Evolutionary conservation across 2,888 invertebrate genomes (phyloP).

Genomic region (Molorchus minor): DNA sequence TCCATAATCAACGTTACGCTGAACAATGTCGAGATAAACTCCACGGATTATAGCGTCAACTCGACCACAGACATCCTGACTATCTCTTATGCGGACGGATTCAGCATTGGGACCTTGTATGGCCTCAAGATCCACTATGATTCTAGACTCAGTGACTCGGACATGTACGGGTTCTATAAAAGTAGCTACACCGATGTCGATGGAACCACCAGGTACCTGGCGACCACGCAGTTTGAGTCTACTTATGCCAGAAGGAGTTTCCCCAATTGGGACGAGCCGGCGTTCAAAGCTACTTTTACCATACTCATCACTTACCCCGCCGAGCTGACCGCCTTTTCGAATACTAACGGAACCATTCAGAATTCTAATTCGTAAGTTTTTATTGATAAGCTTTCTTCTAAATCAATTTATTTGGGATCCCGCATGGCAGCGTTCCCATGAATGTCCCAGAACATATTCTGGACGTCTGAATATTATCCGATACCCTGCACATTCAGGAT

Average conservation of each 20-base stretch:
- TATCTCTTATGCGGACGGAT: constrained; percentile 4
- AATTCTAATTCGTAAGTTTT: constrained; percentile 1
- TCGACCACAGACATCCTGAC: constrained; percentile 36
- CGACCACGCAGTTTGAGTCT: constrained; percentile 43
- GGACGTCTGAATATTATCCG: too few species aligned
- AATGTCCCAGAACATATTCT: too few species aligned
- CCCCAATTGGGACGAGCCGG: constrained; percentile 46
- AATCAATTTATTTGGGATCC: too few species aligned
- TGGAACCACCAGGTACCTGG: constrained; percentile 33
- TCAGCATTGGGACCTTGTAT: background rate
- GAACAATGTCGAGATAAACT: constrained; percentile 3
- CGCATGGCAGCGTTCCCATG: too few species aligned
- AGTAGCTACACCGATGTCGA: constrained; percentile 34
- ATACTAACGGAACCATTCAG: constrained; percentile 27
- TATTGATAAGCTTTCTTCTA: too few species aligned
- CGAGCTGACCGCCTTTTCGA: constrained; percentile 34
- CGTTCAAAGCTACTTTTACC: constrained; percentile 40
- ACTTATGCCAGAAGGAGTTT: constrained; percentile 39
- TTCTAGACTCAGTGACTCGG: constrained; percentile 33
- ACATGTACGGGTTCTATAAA: constrained; percentile 44
- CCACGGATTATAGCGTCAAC: constrained; percentile 18
- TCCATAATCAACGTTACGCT: constrained; percentile 18
- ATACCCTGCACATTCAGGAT: too few species aligned
- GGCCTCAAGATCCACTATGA: constrained; percentile 6
- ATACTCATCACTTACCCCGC: constrained; percentile 36